Evolutionary conservation across 2,797 vertebrate genomes (phyloP), one percentile per base, ranked within the genome.

Genomic region (Falco naumanni): DNA sequence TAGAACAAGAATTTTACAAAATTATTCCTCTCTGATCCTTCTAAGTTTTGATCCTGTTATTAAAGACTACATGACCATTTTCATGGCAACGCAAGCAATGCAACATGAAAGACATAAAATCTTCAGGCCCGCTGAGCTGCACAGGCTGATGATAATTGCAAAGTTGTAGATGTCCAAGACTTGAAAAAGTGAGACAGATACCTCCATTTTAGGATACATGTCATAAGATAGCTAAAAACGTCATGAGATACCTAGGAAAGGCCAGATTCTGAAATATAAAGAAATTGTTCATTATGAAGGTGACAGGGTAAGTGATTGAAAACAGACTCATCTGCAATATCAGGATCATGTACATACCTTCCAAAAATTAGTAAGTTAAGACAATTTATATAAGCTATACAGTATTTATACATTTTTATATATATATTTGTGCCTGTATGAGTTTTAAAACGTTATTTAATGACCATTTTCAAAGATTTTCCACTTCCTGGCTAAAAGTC

Each of bases 271-370:
- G 48, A 25, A 83, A 61, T 21, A 51, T 3, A 57, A 78, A 78
- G 10, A 64, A 63, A 25, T 39, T 9, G 4, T 3, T 71, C 1
- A 5, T 69, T 79, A 34, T 54, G 31, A 68, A 10, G 4, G 13
- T 54, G 22, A 64, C 5, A 33, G 25, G 11, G 71, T 64, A 81
- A 71, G 72, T 63, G 7, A 53, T 6, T 29, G 29, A 56, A 84
- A 91, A 34, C 1, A 24, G 12, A 37, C 11, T 68, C 11, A 28
- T 31, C 7, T 34, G 9, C 4, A 75, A 12, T 26, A 53, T 17
- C 10, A 45, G 9, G 21, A 74, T 0, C 0, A 29, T 7, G 3
- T 26, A 15, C 1, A 0, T n/a, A 5, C 24, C 4, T 85, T 77
- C 18, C 6, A 83, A 61, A 87, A 83, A 60, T 29, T 4, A 79